Evolutionary conservation across 2,113 vertebrate species (phyloP).

Genomic region (Heteronetta atricapilla): DNA sequence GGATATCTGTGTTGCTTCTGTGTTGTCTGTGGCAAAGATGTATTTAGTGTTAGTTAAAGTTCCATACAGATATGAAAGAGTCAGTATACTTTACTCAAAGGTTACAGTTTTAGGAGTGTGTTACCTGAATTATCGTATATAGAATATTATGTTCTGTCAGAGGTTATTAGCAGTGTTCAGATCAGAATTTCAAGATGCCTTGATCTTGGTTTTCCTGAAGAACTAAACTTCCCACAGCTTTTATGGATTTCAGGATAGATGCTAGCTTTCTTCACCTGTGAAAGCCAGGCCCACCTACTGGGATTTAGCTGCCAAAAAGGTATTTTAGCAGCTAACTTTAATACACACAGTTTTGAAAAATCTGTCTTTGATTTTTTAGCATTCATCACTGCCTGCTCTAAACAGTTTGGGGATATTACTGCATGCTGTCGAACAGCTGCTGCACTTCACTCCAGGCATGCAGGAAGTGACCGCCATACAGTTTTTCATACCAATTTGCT

Average conservation of each 20-base stretch:
- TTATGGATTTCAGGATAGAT: neutral
- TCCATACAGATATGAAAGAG: neutral
- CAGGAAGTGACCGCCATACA: slow-evolving; percentile 38
- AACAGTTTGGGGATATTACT: slow-evolving; percentile 45
- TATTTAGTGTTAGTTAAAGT: neutral
- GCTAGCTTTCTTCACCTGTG: neutral
- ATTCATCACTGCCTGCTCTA: slow-evolving; percentile 44
- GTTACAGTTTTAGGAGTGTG: slow-evolving; percentile 6
- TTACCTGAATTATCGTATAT: slow-evolving; percentile 13
- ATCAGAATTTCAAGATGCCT: neutral
- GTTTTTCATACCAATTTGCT: slow-evolving; percentile 54
- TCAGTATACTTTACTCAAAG: slow-evolving; percentile 15
- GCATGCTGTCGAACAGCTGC: slow-evolving; percentile 39
- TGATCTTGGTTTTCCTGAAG: neutral
- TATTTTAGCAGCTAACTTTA: slow-evolving; percentile 5
- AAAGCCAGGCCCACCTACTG: neutral
- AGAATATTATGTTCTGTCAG: neutral
- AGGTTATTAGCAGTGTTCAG: neutral
- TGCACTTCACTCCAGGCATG: slow-evolving; percentile 53
- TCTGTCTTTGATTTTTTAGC: slow-evolving; percentile 18
- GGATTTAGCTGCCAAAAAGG: neutral
- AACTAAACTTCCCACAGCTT: neutral
- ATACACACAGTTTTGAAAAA: neutral
- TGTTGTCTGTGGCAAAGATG: neutral
- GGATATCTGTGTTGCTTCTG: neutral